Evolutionary conservation across 2,797 vertebrate genomes (phyloP), one percentile per base, ranked within the genome.

Genomic region (Sylvilagus floridanus): DNA sequence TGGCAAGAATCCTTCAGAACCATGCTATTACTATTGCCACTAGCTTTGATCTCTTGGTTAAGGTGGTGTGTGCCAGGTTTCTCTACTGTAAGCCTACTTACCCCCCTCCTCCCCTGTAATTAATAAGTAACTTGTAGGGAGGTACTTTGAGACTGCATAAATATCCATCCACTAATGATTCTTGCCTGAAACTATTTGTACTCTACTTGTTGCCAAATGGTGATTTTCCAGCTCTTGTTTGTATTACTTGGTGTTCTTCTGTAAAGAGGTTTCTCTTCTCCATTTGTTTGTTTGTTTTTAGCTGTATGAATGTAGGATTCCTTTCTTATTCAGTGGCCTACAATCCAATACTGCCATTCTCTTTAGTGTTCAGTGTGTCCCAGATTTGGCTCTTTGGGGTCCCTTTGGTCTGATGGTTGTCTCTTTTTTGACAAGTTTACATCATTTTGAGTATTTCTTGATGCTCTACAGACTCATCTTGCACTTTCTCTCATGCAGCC

Each of bases 101-200:
- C 54, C 54, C 54, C 54, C 54, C 4, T 57, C 54, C 54, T 21
- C 54, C 4, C 19, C 54, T 57, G 72, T 69, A 75, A 62, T 94
- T 95, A 84, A 65, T 78, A 57, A 75, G 68, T 95, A 86, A 93
- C 76, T 89, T 28, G 2, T 65, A 9, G 17, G 28, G n/a, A 94
- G 68, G 52, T 87, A 32, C 52, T 95, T 78, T 47, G 68, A 79
- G 52, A 28, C 24, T 69, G 19, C 72, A 50, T 66, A 85, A 77
- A 66, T 84, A 92, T 63, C 9, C 62, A 35, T 57, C 47, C 19
- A 14, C 24, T 96, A 28, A 92, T 66, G 68, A 75, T 65, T 94
- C 42, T 84, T n/a, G 2, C 71, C 65, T 50, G 17, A n/a, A 71
- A 35, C 8, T 50, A 0, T 65, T 94, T 83, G 88, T 47, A 62